Evolutionary conservation across 2,113 vertebrate species (phyloP).

Genomic region (Blennius ocellaris): DNA sequence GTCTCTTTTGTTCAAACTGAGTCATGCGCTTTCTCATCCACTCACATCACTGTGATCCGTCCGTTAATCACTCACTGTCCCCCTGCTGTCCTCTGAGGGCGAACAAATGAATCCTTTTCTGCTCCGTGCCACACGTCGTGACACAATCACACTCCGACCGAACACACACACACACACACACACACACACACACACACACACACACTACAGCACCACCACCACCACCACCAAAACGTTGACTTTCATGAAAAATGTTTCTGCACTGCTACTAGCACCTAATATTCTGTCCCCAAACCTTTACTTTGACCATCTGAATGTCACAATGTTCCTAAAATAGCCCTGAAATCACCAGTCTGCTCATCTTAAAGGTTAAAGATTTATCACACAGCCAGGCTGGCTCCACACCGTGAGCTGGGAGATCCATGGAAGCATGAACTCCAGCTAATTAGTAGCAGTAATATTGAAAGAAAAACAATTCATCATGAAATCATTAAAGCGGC

Average conservation of each 20-base stretch:
- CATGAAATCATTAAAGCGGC: no score
- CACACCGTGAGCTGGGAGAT: not conserved
- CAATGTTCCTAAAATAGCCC: constrained; percentile 49
- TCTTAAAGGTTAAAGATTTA: constrained; percentile 58
- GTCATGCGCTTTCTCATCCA: constrained; percentile 57
- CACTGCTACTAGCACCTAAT: not conserved
- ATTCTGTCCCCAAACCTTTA: constrained; percentile 36
- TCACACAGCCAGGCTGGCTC: not conserved
- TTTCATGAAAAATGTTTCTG: constrained; percentile 14
- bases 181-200: not conserved
- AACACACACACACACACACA: constrained; percentile 7
- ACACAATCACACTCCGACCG: constrained; percentile 16
- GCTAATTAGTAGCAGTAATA: constrained; percentile 11
- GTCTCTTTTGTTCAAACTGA: constrained; percentile 57
- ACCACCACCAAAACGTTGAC: constrained; percentile 20
- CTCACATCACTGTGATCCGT: constrained; percentile 49
- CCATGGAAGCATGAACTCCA: not conserved
- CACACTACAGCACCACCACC: not conserved
- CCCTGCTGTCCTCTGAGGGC: constrained; percentile 54
- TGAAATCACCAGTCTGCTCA: constrained; percentile 17
- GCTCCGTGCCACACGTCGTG: constrained; percentile 15
- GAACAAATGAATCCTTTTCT: constrained; percentile 46
- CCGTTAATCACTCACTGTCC: constrained; percentile 67
- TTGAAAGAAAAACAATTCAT: no score
- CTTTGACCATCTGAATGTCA: constrained; percentile 56